Base-by-base conservation (phyloP, 1,140 invertebrate species). In the Chionoecetes opilio region DNA sequence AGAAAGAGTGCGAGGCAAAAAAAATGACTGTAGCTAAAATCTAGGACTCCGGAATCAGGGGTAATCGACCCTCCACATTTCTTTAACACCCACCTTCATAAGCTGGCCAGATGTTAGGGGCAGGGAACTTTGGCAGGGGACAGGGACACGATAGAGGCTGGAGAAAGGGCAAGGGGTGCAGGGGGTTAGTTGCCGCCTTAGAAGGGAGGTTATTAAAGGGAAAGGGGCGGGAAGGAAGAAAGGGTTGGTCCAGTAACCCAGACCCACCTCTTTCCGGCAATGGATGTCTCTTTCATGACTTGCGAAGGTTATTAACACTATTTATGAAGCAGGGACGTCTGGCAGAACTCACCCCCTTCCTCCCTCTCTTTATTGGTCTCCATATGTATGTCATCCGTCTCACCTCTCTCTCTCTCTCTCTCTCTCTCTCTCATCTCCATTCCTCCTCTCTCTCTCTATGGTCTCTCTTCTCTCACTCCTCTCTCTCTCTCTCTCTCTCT, bases 1-100 rank as follows among this genome's bases (percentile, higher is more conserved):
- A 26, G 63, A n/a, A 75, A 75, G n/a, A 75, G 63, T 26, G 63
- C 8, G 11, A 6, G 63, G 1, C n/a, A 75, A 75, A 75, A 75
- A 75, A n/a, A n/a, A n/a, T n/a, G n/a, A n/a, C n/a, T n/a, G n/a
- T 75, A 75, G 63, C 63, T 75, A 3, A 75, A 75, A 75, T 75
- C 63, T 17, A 26, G 63, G 63, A n/a, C 63, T 6, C n/a, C 21
- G 63, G 63, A 75, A 75, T 75, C 21, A 75, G 63, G 21, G 21
- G 21, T 75, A 26, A 75, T 75, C 63, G 63, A 75, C 63, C 63
- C 6, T 75, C 21, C 63, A n/a, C 11, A 21, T 21, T 75, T 75
- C 63, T 75, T 75, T 75, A 5, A 75, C 21, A 5, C 26, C 0
- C 63, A n/a, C 63, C 63, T 75, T 75, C 63, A 26, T 75, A n/a